phyloP scores from a whole-genome alignment of 1,140 invertebrate genomes.

The Nautilus pompilius region DNA sequence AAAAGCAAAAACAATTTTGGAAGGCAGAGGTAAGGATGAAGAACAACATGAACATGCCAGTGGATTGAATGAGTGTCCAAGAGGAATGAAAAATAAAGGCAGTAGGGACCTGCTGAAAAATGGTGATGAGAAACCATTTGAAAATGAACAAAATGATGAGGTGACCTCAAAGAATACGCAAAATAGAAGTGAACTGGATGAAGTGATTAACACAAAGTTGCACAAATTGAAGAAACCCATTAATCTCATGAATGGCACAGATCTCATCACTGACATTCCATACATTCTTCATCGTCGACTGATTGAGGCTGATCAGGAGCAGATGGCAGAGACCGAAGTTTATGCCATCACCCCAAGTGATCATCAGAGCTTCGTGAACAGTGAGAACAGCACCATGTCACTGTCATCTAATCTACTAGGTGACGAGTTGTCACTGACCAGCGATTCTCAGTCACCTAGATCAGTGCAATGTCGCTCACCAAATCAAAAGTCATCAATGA shows the following conservation, averaged over 20 bases:
- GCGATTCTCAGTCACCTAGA: constrained; percentile 1
- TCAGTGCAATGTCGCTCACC: neutral
- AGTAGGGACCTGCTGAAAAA: too few species aligned
- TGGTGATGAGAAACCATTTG: too few species aligned
- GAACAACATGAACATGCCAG: neutral
- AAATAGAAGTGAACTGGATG: too few species aligned
- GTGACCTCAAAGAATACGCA: too few species aligned
- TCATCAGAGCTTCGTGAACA: neutral
- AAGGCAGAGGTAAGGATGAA: neutral
- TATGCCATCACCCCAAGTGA: constrained; percentile 5
- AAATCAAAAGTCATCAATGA: constrained; percentile 28
- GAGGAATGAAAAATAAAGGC: too few species aligned
- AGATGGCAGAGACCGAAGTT: constrained; percentile 28
- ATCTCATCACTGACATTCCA: constrained; percentile 55
- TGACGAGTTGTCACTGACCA: neutral
- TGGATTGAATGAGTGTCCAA: too few species aligned
- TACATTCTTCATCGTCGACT: constrained; percentile 53
- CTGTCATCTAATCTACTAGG: neutral
- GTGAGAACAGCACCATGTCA: neutral
- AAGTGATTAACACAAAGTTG: too few species aligned
- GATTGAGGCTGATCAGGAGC: constrained; percentile 26
- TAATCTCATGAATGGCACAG: constrained; percentile 17
- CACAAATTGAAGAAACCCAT: constrained; percentile 16
- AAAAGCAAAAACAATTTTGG: too few species aligned
- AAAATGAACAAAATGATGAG: too few species aligned